phyloP scores from a whole-genome alignment of 2,113 vertebrate genomes.

The sheep (Ovis aries) region DNA sequence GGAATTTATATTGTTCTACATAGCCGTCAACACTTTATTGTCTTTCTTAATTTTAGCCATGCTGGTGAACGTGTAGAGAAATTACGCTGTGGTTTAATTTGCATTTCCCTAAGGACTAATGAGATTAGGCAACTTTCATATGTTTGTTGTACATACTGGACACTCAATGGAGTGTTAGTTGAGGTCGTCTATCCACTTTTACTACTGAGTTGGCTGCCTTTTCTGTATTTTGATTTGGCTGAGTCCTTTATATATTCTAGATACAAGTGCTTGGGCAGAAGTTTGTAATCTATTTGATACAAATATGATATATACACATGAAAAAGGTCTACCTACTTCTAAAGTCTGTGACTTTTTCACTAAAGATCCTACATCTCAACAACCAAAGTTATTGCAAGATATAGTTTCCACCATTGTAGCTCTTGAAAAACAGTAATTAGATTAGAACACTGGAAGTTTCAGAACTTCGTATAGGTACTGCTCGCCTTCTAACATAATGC shows the following conservation, averaged over 20 bases:
- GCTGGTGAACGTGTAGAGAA: neutral
- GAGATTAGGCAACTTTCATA: neutral
- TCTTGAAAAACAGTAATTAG: neutral
- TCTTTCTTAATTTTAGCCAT: constrained; percentile 8
- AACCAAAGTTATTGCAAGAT: neutral
- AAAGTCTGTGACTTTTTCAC: neutral
- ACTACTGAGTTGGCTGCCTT: neutral
- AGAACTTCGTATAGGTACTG: neutral
- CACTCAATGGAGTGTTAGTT: neutral
- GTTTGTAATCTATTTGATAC: neutral
- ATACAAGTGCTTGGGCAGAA: neutral
- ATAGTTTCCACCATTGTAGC: neutral
- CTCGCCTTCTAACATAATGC: neutral
- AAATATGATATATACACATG: neutral
- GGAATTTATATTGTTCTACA: neutral
- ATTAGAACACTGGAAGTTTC: neutral
- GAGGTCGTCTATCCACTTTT: neutral
- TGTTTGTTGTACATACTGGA: neutral
- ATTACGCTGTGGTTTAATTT: neutral
- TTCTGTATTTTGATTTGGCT: constrained; percentile 21
- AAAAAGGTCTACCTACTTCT: neutral
- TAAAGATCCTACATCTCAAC: neutral
- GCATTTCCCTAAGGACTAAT: constrained; percentile 27
- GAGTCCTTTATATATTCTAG: neutral
- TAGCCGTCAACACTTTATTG: neutral